Evolutionary conservation across 2,888 invertebrate genomes (phyloP).

Genomic region (Bugulina stolonifera): DNA sequence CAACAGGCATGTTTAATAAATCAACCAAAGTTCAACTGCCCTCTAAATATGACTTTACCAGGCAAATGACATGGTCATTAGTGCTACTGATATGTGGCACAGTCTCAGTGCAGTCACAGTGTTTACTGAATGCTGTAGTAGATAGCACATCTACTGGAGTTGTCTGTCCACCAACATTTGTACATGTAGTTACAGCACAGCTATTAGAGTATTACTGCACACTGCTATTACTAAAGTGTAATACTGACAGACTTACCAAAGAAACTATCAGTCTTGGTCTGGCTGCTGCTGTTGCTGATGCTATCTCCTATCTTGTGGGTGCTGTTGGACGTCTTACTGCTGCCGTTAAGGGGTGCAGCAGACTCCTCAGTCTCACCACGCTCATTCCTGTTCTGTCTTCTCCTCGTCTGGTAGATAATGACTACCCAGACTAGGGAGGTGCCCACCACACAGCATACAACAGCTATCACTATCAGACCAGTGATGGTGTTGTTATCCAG

Average conservation of each 20-base stretch:
- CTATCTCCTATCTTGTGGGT: conserved; percentile 10
- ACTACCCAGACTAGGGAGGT: conserved; percentile 86
- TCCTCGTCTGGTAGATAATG: conserved; percentile 76
- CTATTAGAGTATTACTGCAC: no score
- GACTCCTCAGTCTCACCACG: background rate
- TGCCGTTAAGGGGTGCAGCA: background rate
- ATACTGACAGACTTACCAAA: background rate
- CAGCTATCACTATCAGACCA: conserved; percentile 80
- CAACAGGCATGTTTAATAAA: background rate
- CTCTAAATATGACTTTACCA: background rate
- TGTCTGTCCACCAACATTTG: no score
- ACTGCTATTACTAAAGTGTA: no score
- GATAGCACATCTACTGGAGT: no score
- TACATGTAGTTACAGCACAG: no score
- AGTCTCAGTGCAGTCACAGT: no score
- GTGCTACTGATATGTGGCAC: no score
- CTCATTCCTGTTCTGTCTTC: conserved; percentile 2
- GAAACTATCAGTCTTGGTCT: conserved; percentile 18
- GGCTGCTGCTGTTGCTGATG: conserved; percentile 24
- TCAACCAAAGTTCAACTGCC: background rate
- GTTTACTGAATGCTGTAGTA: no score
- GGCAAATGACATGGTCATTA: no score
- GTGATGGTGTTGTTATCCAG: conserved; percentile 68
- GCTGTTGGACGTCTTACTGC: background rate
- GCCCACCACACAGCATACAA: conserved; percentile 83